These are phyloP conservation scores for Bellardia bayeri DNA, from an alignment of 2,888 invertebrate genomes.

Conservation along the genomic window DNA sequence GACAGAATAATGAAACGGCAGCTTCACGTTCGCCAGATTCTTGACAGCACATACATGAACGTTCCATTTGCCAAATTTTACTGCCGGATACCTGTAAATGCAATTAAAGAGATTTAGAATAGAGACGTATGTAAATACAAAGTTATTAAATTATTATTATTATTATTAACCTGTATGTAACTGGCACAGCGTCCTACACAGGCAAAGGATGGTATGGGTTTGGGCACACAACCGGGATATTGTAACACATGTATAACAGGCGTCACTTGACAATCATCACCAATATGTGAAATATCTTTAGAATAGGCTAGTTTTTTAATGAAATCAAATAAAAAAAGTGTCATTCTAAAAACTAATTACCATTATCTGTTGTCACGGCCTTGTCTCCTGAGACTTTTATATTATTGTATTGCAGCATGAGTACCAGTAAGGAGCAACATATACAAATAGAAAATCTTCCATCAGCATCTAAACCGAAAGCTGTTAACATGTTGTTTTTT, in stretches of 20 bases:
- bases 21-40: conserved; percentile 97
- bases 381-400: conserved; percentile 71
- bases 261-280: conserved; percentile 94
- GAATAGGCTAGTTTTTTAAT: conserved; percentile 1
- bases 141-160: too few relatives aligned
- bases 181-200: conserved; percentile 96
- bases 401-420: conserved; percentile 26
- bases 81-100: conserved; percentile 92
- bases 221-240: conserved; percentile 95
- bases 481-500: conserved; percentile 45
- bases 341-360: conserved; percentile 68
- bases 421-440: conserved; percentile 18
- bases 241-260: conserved; percentile 96
- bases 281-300: conserved; percentile 81
- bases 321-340: background rate
- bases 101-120: background rate
- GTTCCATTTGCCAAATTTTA: conserved; percentile 98
- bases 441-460: conserved; percentile 17
- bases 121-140: background rate
- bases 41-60: conserved; percentile 97
- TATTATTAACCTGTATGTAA: conserved; percentile 42
- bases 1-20: conserved; percentile 93
- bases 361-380: conserved; percentile 77
- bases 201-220: conserved; percentile 96
- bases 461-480: conserved; percentile 38